These are phyloP conservation scores for Subanguina moxae DNA, from an alignment of 1,140 invertebrate species.

Conservation along the genomic window DNA sequence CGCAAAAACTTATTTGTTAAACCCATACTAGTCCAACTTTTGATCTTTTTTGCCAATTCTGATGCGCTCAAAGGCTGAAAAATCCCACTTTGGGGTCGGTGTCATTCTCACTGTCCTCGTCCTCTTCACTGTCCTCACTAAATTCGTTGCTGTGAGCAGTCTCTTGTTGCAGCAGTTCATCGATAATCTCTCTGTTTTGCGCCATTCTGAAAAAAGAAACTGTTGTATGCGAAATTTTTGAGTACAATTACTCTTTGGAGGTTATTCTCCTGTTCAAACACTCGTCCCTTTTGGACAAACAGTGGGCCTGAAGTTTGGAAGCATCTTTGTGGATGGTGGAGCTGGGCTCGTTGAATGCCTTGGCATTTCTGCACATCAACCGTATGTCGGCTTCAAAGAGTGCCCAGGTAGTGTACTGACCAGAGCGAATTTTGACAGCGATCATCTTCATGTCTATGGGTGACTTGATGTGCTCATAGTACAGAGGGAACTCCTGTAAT, in stretches of 20 bases:
- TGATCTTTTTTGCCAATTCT: too few relatives aligned
- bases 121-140: slow-evolving; percentile 58
- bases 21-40: too few relatives aligned
- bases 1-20: too few relatives aligned
- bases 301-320: slow-evolving; percentile 1
- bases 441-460: slow-evolving; percentile 96
- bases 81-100: slow-evolving; percentile 76
- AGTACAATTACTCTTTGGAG: slow-evolving; percentile 28
- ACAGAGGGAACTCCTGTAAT: slow-evolving; percentile 74
- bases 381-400: slow-evolving; percentile 86
- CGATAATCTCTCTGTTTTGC: slow-evolving; percentile 62
- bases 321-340: slow-evolving; percentile 83
- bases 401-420: slow-evolving; percentile 71
- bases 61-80: slow-evolving; percentile 62
- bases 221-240: neutral
- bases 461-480: slow-evolving; percentile 93
- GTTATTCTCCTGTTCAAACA: slow-evolving; percentile 12
- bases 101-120: slow-evolving; percentile 58
- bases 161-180: slow-evolving; percentile 63
- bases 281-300: neutral
- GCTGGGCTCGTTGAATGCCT: slow-evolving; percentile 89
- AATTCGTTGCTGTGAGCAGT: slow-evolving; percentile 64
- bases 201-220: slow-evolving; percentile 18
- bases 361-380: slow-evolving; percentile 89
- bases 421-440: slow-evolving; percentile 75